Evolutionary conservation across 2,888 invertebrate species (phyloP), one percentile per base, ranked within the genome.

Genomic region (Chelonus formosanus): DNA sequence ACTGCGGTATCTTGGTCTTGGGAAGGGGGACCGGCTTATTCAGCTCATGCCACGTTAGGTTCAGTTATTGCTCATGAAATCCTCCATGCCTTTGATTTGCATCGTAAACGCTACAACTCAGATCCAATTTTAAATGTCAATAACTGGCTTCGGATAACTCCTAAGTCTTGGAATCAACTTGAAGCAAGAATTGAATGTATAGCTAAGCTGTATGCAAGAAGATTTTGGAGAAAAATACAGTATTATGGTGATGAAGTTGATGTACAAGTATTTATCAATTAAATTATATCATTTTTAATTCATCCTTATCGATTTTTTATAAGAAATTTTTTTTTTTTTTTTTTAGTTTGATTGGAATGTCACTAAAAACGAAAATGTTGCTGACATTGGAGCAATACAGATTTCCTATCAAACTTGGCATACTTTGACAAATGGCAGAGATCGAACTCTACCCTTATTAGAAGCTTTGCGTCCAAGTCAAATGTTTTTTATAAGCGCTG

Each of bases 321-420:
- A 20, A 20, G 2, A 20, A 57, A 52, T 47, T 35, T 55, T 53
- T 67, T 35, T 50, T 4, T 5, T 40, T 40, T 5, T 40, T 40
- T 69, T 63, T 71, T 69, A 87, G 86, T 86, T 87, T 71, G 86
- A 87, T 71, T 86, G 86, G 81, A 86, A 86, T 72, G 82, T 85
- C 57, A 87, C 87, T 6, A 78, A 85, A 65, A 87, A 87, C 71
- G 87, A 87, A 72, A 87, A 87, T 71, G 82, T 87, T 71, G 87
- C 87, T 3, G 87, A 87, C 70, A 85, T 87, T 59, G 86, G 85
- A 6, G 87, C 86, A 10, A 76, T 86, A 63, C 84, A 86, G 71
- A 84, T 86, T 60, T 84, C 87, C 40, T 85, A 85, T 72, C 84
- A 85, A 67, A 84, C 87, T 5, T 86, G 86, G 86, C 75, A 82